Percentiles rank a stretch among this genome's conserved stretches.
phyloP scores from a whole-genome alignment of 2,797 vertebrate genomes.

The Morus bassanus region DNA sequence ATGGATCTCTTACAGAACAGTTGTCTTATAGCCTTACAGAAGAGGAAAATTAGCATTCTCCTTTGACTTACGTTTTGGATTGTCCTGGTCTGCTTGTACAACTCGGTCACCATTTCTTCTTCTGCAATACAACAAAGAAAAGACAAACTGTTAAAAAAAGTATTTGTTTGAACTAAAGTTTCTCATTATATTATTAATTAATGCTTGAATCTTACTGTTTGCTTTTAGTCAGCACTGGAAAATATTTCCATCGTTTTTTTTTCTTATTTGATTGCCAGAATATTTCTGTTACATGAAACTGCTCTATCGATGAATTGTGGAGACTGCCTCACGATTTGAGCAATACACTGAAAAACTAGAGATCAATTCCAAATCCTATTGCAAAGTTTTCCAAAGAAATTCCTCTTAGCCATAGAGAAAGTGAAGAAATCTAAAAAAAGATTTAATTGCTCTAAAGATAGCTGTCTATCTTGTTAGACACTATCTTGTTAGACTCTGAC shows the following conservation, averaged over 20 bases:
- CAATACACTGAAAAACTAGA: not conserved
- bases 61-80: constrained; percentile 14
- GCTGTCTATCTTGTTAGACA: not conserved
- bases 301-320: not conserved
- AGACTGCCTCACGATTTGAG: not conserved
- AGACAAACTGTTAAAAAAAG: not conserved
- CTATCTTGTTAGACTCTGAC: not conserved
- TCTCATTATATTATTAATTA: not conserved
- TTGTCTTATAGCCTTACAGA: rapidly evolving
- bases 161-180: not conserved
- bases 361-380: not conserved
- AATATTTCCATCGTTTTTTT: not conserved
- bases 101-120: not conserved
- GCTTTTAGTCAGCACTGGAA: constrained; percentile 9
- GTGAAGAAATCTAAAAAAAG: not conserved
- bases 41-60: not conserved
- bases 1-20: not conserved
- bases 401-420: not conserved
- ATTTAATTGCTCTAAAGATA: not conserved
- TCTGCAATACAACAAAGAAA: constrained; percentile 38
- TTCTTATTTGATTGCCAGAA: not conserved
- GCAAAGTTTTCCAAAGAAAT: not conserved
- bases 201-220: not conserved
- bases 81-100: not conserved
- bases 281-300: not conserved